These are phyloP conservation scores for Centropus bengalensis DNA, from an alignment of 2,113 vertebrate genomes.

Conservation along the genomic window DNA sequence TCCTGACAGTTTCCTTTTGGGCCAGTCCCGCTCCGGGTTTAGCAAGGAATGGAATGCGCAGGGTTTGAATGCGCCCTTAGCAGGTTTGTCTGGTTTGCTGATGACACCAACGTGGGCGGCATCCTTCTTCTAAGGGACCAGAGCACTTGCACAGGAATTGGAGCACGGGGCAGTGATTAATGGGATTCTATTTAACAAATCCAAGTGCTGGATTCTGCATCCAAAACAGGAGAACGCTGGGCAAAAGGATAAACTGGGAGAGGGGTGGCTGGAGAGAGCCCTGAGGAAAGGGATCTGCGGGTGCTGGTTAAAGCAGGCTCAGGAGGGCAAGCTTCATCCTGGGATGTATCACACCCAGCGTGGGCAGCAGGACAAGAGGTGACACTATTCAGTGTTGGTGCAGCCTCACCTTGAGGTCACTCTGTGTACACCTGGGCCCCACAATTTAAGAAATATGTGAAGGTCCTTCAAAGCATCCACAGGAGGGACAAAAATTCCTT, in stretches of 20 bases:
- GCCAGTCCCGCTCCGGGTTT: no score
- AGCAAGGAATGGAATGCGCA: no score
- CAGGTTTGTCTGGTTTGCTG: no score
- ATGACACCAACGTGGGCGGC: background rate
- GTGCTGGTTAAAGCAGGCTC: background rate
- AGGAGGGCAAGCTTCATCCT: background rate
- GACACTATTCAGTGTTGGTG: background rate
- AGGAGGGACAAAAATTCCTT: background rate
- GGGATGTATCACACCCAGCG: background rate
- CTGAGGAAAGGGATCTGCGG: background rate
- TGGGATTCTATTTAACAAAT: background rate
- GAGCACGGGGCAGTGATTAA: no score
- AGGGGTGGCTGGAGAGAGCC: background rate
- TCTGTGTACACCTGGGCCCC: no score
- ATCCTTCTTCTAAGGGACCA: background rate
- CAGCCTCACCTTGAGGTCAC: background rate
- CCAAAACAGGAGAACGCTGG: fast-evolving
- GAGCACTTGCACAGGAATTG: background rate
- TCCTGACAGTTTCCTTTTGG: background rate
- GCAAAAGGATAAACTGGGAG: background rate
- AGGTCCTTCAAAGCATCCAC: background rate
- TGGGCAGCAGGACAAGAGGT: fast-evolving
- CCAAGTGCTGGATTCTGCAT: background rate
- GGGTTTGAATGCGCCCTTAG: no score
- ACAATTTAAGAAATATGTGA: background rate